A percentile compares a stretch with the other conserved stretches of the same genome.
Conservation (phyloP, 2,888 invertebrate species). For the Morinoia aosen region DNA sequence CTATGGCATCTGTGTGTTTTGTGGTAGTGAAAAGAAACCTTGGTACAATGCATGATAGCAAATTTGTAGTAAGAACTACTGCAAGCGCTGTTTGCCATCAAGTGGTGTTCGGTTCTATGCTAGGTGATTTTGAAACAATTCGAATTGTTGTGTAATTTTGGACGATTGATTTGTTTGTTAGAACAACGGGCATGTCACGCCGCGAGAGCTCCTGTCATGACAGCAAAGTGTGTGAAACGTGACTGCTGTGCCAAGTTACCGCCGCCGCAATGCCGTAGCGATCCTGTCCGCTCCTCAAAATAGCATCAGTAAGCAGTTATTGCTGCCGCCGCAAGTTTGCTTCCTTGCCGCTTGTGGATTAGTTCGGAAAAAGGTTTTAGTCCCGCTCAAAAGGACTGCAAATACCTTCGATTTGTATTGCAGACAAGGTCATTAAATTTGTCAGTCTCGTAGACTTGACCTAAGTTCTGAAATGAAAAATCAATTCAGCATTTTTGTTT, state of each 20-base stretch:
- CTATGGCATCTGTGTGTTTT: not conserved
- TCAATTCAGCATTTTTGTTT: not conserved
- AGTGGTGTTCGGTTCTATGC: not conserved
- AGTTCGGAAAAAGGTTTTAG: not conserved
- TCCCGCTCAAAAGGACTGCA: not conserved
- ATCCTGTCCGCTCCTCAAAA: slow-evolving; percentile 7
- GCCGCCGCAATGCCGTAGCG: not conserved
- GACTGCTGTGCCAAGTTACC: slow-evolving; percentile 20
- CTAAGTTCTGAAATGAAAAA: not conserved
- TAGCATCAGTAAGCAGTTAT: slow-evolving; percentile 38
- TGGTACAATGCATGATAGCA: not conserved
- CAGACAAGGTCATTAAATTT: not conserved
- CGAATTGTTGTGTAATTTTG: not conserved
- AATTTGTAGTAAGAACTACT: not conserved
- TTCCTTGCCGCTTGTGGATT: not conserved
- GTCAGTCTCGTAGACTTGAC: not conserved
- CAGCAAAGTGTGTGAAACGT: not conserved
- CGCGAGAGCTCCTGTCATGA: not conserved
- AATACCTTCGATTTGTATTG: not conserved
- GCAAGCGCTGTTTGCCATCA: not conserved
- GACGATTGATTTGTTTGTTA: not conserved
- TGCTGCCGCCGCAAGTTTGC: not conserved
- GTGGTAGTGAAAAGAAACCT: not conserved
- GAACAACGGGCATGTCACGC: not conserved
- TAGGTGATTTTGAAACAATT: not conserved